These are phyloP conservation scores for Campylorhamphus procurvoides DNA, from an alignment of 2,113 vertebrate genomes.

Conservation along the genomic window DNA sequence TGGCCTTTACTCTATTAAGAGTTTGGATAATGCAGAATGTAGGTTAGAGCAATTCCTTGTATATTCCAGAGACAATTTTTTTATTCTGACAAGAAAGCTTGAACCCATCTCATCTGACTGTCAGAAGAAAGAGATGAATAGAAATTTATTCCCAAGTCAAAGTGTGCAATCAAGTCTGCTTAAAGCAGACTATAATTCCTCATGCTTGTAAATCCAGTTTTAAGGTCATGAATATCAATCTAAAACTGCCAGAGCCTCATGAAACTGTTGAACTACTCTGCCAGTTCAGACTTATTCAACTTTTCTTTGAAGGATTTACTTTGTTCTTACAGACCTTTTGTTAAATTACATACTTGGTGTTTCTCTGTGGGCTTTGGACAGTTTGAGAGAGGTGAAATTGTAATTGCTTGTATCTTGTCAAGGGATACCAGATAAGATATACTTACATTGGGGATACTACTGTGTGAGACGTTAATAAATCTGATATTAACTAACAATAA, in stretches of 20 bases:
- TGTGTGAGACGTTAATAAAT: neutral
- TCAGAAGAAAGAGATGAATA: neutral
- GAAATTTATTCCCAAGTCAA: neutral
- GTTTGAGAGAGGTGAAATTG: neutral
- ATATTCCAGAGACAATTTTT: neutral
- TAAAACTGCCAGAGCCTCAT: neutral
- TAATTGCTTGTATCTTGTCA: neutral
- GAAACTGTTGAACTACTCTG: neutral
- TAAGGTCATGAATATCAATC: neutral
- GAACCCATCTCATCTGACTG: neutral
- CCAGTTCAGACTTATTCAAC: constrained; percentile 4
- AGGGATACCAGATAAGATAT: neutral
- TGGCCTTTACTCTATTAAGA: neutral
- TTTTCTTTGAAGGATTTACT: constrained; percentile 15
- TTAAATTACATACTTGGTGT: neutral
- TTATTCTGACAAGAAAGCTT: neutral
- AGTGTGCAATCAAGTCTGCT: neutral
- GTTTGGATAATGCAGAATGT: neutral
- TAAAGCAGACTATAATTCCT: constrained; percentile 24
- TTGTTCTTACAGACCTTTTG: neutral
- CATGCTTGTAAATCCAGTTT: constrained; percentile 20
- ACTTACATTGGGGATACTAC: neutral
- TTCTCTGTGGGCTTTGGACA: neutral
- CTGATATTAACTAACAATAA: neutral
- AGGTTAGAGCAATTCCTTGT: neutral